These are phyloP conservation scores for Drosophila niveifrons DNA, from an alignment of 2,888 invertebrate genomes.

Conservation along the genomic window DNA sequence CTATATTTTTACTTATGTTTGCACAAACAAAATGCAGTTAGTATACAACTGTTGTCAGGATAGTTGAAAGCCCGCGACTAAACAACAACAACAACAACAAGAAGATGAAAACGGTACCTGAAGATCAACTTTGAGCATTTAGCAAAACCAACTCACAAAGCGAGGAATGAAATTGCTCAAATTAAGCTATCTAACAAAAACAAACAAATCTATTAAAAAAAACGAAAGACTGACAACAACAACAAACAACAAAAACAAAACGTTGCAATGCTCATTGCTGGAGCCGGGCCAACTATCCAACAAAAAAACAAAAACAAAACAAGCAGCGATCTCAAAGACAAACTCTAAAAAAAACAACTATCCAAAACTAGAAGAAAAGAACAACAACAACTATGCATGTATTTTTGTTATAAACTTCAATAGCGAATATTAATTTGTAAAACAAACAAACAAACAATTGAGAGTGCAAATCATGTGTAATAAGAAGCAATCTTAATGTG, in stretches of 20 bases:
- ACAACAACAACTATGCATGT: slow-evolving; percentile 42
- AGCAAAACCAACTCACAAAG: slow-evolving; percentile 62
- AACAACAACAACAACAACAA: slow-evolving; percentile 34
- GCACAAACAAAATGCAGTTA: slow-evolving; percentile 44
- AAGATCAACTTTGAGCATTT: slow-evolving; percentile 75
- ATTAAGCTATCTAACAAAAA: slow-evolving; percentile 50
- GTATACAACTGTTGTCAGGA: slow-evolving; percentile 29
- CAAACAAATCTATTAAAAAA: slow-evolving; percentile 62
- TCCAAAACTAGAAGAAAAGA: slow-evolving; percentile 34
- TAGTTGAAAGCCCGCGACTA: slow-evolving; percentile 37
- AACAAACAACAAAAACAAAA: neutral
- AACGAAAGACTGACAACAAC: slow-evolving; percentile 64
- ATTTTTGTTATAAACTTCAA: slow-evolving; percentile 76
- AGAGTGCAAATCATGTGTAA: slow-evolving; percentile 64
- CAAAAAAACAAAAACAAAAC: slow-evolving; percentile 13
- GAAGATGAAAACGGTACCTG: slow-evolving; percentile 64
- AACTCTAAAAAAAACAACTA: slow-evolving; percentile 55
- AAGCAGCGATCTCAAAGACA: slow-evolving; percentile 67
- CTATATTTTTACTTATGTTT: slow-evolving; percentile 54
- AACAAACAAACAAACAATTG: slow-evolving; percentile 32
- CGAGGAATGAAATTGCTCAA: slow-evolving; percentile 63
- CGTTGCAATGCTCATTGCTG: slow-evolving; percentile 57
- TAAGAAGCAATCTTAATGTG: slow-evolving; percentile 69
- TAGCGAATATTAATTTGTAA: slow-evolving; percentile 77
- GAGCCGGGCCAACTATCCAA: slow-evolving; percentile 17